A percentile compares a stretch with the other conserved stretches of the same genome.
Evolutionary conservation across 2,888 invertebrate species (phyloP).

Genomic region (Eledone cirrhosa): DNA sequence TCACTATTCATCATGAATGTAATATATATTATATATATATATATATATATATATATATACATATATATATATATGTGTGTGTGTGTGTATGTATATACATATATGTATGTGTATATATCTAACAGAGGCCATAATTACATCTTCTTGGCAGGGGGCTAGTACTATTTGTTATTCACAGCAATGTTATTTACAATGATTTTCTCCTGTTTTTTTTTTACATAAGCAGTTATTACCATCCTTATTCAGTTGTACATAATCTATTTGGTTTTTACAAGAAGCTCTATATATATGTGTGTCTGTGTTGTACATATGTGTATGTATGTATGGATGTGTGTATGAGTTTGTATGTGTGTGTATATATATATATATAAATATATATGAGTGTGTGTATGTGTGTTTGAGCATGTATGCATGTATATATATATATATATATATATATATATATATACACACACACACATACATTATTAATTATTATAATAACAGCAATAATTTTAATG

Average conservation of each 20-base stretch:
- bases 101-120: not conserved
- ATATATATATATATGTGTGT: not conserved
- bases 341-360: not conserved
- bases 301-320: not conserved
- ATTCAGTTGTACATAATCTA: too few species aligned
- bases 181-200: too few species aligned
- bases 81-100: not conserved
- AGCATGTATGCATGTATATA: not conserved
- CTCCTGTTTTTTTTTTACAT: too few species aligned
- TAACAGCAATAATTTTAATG: too few species aligned
- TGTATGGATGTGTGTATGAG: conserved; percentile 13
- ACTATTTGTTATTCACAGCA: too few species aligned
- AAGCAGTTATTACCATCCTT: too few species aligned
- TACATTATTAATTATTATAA: not conserved
- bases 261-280: too few species aligned
- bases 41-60: not conserved
- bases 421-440: conserved; percentile 1
- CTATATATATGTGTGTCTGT: too few species aligned
- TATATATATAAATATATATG: conserved; percentile 13
- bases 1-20: not conserved
- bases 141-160: too few species aligned
- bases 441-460: not conserved
- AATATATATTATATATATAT: not conserved
- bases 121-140: too few species aligned
- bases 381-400: not conserved